Percentiles rank a stretch among this genome's conserved stretches.
These are phyloP conservation scores for Ostrea edulis DNA, from an alignment of 1,140 invertebrate species.

Conservation along the genomic window DNA sequence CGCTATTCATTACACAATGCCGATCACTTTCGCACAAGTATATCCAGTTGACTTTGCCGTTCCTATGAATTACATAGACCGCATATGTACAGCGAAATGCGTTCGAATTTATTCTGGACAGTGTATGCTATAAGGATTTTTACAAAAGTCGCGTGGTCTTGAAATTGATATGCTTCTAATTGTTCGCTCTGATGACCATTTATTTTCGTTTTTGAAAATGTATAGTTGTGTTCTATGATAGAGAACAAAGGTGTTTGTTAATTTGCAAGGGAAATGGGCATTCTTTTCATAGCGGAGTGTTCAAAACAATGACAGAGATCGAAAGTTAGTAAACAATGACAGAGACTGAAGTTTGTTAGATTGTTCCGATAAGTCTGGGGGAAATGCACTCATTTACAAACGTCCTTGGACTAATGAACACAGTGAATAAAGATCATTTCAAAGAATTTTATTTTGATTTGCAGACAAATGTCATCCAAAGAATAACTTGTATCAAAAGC, in stretches of 20 bases:
- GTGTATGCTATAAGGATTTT: not conserved
- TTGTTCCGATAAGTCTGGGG: not conserved
- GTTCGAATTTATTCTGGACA: not conserved
- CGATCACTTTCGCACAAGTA: constrained; percentile 3
- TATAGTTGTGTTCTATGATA: not conserved
- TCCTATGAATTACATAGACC: constrained; percentile 3
- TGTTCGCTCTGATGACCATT: not conserved
- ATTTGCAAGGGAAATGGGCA: not conserved
- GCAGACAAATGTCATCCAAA: not conserved
- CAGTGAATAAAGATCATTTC: not conserved
- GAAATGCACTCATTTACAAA: not conserved
- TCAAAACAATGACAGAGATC: not conserved
- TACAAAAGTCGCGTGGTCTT: constrained; percentile 6
- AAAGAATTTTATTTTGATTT: not conserved
- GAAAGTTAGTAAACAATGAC: constrained; percentile 2
- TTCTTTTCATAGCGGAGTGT: not conserved
- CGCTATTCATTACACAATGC: constrained; percentile 23
- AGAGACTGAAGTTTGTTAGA: not conserved
- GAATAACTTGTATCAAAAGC: no score
- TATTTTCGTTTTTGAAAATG: not conserved
- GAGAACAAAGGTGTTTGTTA: constrained; percentile 1
- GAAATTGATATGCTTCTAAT: constrained; percentile 7
- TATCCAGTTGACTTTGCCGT: constrained; percentile 33
- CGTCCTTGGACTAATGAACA: not conserved
- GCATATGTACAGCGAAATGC: not conserved